phyloP scores from a whole-genome alignment of 2,888 invertebrate species.

The Heliconius ethilla region DNA sequence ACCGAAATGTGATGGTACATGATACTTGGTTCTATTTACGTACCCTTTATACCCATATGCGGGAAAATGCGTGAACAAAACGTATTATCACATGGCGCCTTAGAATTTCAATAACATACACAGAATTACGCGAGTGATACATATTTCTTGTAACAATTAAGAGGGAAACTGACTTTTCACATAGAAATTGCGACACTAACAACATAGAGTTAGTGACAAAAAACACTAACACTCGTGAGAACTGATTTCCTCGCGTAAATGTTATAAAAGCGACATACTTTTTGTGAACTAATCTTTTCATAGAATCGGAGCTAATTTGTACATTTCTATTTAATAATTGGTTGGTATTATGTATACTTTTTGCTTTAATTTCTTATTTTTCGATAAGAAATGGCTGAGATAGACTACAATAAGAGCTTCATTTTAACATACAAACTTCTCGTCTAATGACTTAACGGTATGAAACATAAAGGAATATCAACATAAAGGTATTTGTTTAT shows the following conservation, averaged over 20 bases:
- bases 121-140: background rate
- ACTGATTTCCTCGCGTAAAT: slow-evolving; percentile 54
- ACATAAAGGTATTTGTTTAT: too few species aligned
- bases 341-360: background rate
- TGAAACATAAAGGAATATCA: too few species aligned
- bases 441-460: too few species aligned
- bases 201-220: slow-evolving; percentile 38
- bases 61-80: background rate
- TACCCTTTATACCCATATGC: too few species aligned
- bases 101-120: background rate
- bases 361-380: background rate
- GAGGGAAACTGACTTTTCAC: slow-evolving; percentile 55
- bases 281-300: slow-evolving; percentile 4
- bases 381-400: background rate
- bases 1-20: background rate
- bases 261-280: slow-evolving; percentile 42
- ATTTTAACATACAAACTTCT: too few species aligned
- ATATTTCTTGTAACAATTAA: slow-evolving; percentile 27
- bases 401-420: too few species aligned
- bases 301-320: slow-evolving; percentile 12
- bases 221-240: slow-evolving; percentile 63
- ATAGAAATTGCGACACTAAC: slow-evolving; percentile 62
- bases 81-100: background rate
- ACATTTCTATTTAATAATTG: slow-evolving; percentile 3
- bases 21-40: background rate